Evolutionary conservation across 2,797 vertebrate species (phyloP).

Genomic region (Sebastes iracundus): DNA sequence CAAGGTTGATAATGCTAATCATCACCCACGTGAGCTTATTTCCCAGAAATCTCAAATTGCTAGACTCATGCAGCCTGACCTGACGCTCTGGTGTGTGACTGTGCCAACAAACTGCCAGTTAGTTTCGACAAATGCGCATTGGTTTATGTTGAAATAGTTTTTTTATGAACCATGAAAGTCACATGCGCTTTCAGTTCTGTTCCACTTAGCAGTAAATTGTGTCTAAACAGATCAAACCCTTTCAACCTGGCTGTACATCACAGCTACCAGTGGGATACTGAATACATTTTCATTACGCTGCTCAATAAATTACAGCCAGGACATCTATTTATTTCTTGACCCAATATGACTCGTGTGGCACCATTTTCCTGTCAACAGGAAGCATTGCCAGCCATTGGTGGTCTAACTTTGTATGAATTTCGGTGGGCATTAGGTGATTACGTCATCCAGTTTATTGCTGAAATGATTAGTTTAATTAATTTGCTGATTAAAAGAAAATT

Average conservation of each 20-base stretch:
- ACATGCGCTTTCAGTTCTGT: neutral
- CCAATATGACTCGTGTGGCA: neutral
- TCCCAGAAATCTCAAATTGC: conserved; percentile 44
- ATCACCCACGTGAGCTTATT: conserved; percentile 42
- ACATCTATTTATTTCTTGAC: neutral
- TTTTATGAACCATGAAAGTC: neutral
- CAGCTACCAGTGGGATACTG: neutral
- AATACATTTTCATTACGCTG: neutral
- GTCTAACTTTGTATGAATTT: neutral
- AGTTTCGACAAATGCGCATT: neutral
- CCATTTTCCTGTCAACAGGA: neutral
- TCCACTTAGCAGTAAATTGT: neutral
- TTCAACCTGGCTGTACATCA: neutral
- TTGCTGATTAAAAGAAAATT: neutral
- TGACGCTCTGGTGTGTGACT: neutral
- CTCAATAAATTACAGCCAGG: neutral
- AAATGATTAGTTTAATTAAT: neutral
- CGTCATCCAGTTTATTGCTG: neutral
- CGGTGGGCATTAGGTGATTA: neutral
- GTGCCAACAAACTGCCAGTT: conserved; percentile 9
- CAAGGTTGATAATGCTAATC: conserved; percentile 57
- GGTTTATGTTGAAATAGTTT: neutral
- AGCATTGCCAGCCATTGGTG: neutral
- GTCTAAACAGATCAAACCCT: neutral
- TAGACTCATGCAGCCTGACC: conserved; percentile 6